These are phyloP conservation scores for Idaea aversata DNA, from an alignment of 2,888 invertebrate species.

Conservation along the genomic window DNA sequence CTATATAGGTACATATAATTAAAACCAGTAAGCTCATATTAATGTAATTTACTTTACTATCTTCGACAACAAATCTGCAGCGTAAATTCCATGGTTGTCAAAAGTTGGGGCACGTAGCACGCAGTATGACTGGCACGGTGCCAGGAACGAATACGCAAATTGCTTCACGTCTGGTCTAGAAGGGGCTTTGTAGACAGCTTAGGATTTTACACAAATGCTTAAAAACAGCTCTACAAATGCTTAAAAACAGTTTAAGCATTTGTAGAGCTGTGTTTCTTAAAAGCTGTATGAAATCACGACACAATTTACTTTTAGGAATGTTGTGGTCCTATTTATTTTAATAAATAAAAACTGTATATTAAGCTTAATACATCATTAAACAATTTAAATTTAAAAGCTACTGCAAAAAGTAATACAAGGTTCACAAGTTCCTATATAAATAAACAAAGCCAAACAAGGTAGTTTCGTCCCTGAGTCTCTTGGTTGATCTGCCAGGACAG, in stretches of 20 bases:
- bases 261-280: not conserved
- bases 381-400: not conserved
- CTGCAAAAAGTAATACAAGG: not conserved
- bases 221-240: no score
- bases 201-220: not conserved
- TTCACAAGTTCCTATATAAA: not conserved
- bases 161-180: conserved; percentile 18
- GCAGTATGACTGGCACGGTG: conserved; percentile 25
- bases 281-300: no score
- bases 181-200: conserved; percentile 5
- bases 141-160: conserved; percentile 26
- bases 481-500: conserved; percentile 4
- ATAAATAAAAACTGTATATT: not conserved
- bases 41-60: conserved; percentile 23
- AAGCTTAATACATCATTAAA: not conserved
- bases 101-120: conserved; percentile 36
- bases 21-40: conserved; percentile 9
- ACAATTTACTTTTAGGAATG: not conserved
- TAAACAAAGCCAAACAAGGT: not conserved
- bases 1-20: not conserved
- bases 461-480: not conserved
- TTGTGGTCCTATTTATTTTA: not conserved
- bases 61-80: conserved; percentile 24
- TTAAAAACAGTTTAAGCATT: conserved; percentile 1
- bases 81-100: conserved; percentile 38